These are phyloP conservation scores for Pandemis cinnamomeana DNA, from an alignment of 2,888 invertebrate species.

Conservation along the genomic window DNA sequence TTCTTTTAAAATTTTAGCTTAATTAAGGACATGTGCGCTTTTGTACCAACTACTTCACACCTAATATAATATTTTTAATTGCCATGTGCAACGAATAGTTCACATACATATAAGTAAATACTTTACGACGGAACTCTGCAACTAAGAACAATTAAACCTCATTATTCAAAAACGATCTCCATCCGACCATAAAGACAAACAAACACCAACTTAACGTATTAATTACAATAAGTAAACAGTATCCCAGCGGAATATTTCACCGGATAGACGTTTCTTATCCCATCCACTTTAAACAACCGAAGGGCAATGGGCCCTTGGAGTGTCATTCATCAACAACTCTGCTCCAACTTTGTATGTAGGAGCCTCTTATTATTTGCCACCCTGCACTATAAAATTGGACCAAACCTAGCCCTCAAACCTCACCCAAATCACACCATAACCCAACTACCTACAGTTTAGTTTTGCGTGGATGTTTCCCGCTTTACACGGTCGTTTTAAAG, in stretches of 20 bases:
- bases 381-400: slow-evolving; percentile 81
- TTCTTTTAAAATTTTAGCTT: too few relatives aligned
- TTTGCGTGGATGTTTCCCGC: slow-evolving; percentile 42
- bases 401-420: slow-evolving; percentile 60
- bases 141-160: slow-evolving; percentile 26
- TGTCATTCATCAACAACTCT: slow-evolving; percentile 83
- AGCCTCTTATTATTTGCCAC: slow-evolving; percentile 81
- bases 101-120: too few relatives aligned
- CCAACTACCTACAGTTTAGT: slow-evolving; percentile 46
- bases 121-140: not conserved
- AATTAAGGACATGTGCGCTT: too few relatives aligned
- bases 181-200: slow-evolving; percentile 41
- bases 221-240: slow-evolving; percentile 50
- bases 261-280: slow-evolving; percentile 81
- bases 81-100: too few relatives aligned
- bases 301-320: slow-evolving; percentile 84
- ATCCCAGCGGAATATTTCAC: slow-evolving; percentile 75
- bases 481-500: slow-evolving; percentile 74
- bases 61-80: too few relatives aligned
- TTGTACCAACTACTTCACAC: too few relatives aligned
- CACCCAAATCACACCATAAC: slow-evolving; percentile 51
- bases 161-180: slow-evolving; percentile 40
- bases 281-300: slow-evolving; percentile 82
- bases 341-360: slow-evolving; percentile 79
- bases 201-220: slow-evolving; percentile 47